Evolutionary conservation across 2,113 vertebrate species (phyloP), one percentile per base, ranked within the genome.

Genomic region (Vanacampus margaritifer): DNA sequence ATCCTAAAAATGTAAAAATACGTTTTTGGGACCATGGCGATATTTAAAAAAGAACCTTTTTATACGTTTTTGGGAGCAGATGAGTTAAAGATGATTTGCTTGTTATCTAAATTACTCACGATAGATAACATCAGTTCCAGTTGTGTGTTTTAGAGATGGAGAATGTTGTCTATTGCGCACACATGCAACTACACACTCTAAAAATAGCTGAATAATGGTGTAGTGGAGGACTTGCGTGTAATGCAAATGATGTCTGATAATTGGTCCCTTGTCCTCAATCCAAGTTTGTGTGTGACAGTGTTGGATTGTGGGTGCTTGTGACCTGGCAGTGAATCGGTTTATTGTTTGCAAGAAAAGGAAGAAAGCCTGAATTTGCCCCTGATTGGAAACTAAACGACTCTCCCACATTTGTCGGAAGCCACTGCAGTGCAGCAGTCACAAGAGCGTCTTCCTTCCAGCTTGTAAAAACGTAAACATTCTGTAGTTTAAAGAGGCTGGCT

Each of bases 81-180:
- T n/a, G n/a, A n/a, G n/a, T n/a, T 81, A 79, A 87, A 54, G 74
- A 79, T 75, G 71, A 73, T 87, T 88, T 81, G 39, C 73, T 72
- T 72, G 51, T 68, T 68, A 54, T 69, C 72, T 59, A 75, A 16
- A 80, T 61, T 16, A 50, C 16, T 66, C 43, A 26, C 43, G 58
- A 61, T 77, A 51, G 64, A 71, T 32, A 64, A 35, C 6, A 72
- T 43, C 63, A 39, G 67, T 68, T 74, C 11, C 19, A 53, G 21
- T 11, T 65, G 32, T 41, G 46, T 57, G 28, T 70, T 62, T 14
- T 45, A 50, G 64, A 37, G 39, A 28, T 60, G 61, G 32, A 51
- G 65, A 36, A 67, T 53, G 62, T 71, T 73, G 32, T 45, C 50
- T 69, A 68, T 57, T 9, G 17, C 17, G 54, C 36, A 7, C 9